These are phyloP conservation scores for Mellilla xanthometata DNA, from an alignment of 2,888 invertebrate species.

Conservation along the genomic window DNA sequence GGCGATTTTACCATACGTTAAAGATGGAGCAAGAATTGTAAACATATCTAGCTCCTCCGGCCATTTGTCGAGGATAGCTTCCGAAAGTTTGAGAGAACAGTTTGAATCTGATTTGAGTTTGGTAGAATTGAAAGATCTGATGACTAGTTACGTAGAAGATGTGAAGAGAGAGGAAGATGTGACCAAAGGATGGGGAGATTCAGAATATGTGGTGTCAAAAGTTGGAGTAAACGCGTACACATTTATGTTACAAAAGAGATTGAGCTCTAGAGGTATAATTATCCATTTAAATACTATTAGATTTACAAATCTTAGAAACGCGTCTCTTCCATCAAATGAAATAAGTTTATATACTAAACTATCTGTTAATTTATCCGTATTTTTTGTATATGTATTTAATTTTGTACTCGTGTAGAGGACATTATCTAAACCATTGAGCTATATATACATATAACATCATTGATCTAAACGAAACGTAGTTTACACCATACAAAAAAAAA, in stretches of 20 bases:
- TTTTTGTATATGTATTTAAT: too few species aligned
- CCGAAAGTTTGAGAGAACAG: constrained; percentile 68
- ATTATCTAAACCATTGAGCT: too few species aligned
- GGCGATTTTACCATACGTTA: constrained; percentile 85
- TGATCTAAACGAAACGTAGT: too few species aligned
- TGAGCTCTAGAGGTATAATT: constrained; percentile 50
- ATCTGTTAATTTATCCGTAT: too few species aligned
- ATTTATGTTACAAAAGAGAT: constrained; percentile 83
- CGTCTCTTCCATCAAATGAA: too few species aligned
- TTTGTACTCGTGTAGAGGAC: too few species aligned
- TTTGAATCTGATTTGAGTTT: constrained; percentile 79
- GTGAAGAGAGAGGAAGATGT: constrained; percentile 54
- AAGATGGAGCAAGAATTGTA: constrained; percentile 86
- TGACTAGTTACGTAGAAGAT: constrained; percentile 84
- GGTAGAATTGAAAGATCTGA: constrained; percentile 78
- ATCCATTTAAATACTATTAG: too few species aligned
- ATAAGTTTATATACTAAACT: too few species aligned
- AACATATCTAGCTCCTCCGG: constrained; percentile 89
- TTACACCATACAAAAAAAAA: too few species aligned
- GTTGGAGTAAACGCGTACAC: constrained; percentile 88
- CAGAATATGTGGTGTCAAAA: constrained; percentile 88
- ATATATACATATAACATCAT: too few species aligned
- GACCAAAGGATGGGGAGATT: constrained; percentile 81
- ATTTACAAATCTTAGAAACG: too few species aligned
- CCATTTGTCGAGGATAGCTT: constrained; percentile 84